Evolutionary conservation across 2,113 vertebrate genomes (phyloP).

Genomic region (Pristiophorus japonicus): DNA sequence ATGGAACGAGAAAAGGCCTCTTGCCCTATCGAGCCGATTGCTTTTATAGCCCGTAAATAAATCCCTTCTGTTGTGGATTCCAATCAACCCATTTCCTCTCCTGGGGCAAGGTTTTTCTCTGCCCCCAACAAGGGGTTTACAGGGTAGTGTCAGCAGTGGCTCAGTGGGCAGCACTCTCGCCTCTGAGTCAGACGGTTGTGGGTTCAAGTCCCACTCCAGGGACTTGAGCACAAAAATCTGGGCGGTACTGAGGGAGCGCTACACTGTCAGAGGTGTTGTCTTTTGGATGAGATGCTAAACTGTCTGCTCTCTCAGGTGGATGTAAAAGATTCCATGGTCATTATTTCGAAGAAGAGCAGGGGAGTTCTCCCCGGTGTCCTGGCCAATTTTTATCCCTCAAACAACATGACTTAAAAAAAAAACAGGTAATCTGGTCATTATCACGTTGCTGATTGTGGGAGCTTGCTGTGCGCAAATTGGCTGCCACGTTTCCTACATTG

Average conservation of each 20-base stretch:
- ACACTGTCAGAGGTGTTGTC: background rate
- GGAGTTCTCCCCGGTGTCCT: no score
- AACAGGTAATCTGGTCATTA: background rate
- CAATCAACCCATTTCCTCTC: no score
- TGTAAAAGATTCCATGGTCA: background rate
- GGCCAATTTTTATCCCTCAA: background rate
- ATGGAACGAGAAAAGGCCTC: background rate
- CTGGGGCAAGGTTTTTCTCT: background rate
- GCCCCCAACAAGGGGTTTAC: background rate
- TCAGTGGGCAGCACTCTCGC: background rate
- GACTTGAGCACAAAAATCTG: background rate
- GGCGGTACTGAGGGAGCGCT: no score
- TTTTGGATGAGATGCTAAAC: background rate
- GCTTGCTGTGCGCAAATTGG: background rate
- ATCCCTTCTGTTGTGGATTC: background rate
- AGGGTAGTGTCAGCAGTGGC: background rate
- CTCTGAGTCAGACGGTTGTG: background rate
- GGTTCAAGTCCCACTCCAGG: background rate
- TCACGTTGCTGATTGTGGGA: background rate
- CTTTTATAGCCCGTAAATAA: background rate
- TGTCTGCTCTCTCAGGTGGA: background rate
- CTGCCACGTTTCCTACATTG: background rate
- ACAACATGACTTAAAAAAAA: background rate
- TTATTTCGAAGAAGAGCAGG: background rate
- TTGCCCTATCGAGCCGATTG: background rate